phyloP scores from a whole-genome alignment of 1,140 invertebrate species.

The Odontomachus brunneus region DNA sequence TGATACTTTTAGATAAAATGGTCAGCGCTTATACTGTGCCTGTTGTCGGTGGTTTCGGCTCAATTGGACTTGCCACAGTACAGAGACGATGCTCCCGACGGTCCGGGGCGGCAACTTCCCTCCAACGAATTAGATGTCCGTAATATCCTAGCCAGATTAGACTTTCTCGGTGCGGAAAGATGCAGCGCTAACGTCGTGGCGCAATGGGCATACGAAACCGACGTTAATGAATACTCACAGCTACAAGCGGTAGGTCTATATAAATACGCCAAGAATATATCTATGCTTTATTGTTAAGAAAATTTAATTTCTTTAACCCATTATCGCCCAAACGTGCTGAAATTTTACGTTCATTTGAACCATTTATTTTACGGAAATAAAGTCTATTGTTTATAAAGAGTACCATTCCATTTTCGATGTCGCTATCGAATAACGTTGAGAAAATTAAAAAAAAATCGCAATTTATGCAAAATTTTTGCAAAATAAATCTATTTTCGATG shows the following conservation, averaged over 20 bases:
- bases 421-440: too few relatives aligned
- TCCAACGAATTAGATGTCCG: slow-evolving; percentile 73
- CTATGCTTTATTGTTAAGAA: slow-evolving; percentile 20
- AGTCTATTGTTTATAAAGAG: too few relatives aligned
- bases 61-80: slow-evolving; percentile 81
- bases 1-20: slow-evolving; percentile 71
- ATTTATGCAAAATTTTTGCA: too few relatives aligned
- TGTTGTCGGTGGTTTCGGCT: slow-evolving; percentile 67
- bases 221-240: slow-evolving; percentile 93
- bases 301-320: background rate
- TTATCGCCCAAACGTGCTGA: background rate
- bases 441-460: too few relatives aligned
- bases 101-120: slow-evolving; percentile 3
- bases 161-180: slow-evolving; percentile 90
- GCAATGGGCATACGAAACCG: slow-evolving; percentile 95
- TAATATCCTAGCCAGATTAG: slow-evolving; percentile 88
- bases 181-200: slow-evolving; percentile 93
- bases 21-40: slow-evolving; percentile 63
- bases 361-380: too few relatives aligned
- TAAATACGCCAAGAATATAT: slow-evolving; percentile 3
- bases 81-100: slow-evolving; percentile 64
- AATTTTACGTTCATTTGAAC: too few relatives aligned
- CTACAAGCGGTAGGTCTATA: slow-evolving; percentile 90
- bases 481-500: too few relatives aligned
- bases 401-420: too few relatives aligned